Evolutionary conservation across 2,797 vertebrate species (phyloP).

Genomic region (Ctenochaetus hawaiiensis): DNA sequence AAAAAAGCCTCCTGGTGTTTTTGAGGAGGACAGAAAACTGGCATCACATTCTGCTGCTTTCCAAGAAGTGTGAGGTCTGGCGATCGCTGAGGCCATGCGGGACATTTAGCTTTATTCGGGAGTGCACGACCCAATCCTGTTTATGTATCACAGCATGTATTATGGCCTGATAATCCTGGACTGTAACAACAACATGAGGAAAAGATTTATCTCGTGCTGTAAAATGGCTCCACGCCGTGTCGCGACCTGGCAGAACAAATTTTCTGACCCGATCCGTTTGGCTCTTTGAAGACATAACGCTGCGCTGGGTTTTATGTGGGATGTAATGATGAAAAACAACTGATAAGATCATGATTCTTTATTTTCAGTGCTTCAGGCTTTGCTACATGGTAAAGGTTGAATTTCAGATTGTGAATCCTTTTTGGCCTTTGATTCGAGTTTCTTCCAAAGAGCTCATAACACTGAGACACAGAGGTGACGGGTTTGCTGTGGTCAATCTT

Average conservation of each 20-base stretch:
- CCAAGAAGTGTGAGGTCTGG: background rate
- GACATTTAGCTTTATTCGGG: background rate
- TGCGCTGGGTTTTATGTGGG: background rate
- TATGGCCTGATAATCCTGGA: background rate
- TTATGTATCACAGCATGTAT: background rate
- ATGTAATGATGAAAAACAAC: background rate
- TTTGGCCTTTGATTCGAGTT: background rate
- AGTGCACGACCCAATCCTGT: background rate
- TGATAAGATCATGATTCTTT: background rate
- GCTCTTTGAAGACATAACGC: background rate
- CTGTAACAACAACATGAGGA: background rate
- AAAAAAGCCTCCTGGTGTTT: constrained; percentile 23
- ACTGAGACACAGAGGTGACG: background rate
- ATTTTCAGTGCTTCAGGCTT: background rate
- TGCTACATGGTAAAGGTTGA: background rate
- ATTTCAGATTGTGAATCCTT: background rate
- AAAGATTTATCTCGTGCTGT: background rate
- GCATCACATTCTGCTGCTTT: background rate
- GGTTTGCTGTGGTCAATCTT: background rate
- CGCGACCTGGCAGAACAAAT: background rate
- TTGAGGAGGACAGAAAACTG: constrained; percentile 8
- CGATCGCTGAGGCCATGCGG: background rate
- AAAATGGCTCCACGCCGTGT: background rate
- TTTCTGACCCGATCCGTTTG: background rate
- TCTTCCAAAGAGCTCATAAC: background rate